Percentiles rank a stretch among this genome's conserved stretches.
These are phyloP conservation scores for Chanos chanos DNA, from an alignment of 2,797 vertebrate genomes.

Conservation along the genomic window DNA sequence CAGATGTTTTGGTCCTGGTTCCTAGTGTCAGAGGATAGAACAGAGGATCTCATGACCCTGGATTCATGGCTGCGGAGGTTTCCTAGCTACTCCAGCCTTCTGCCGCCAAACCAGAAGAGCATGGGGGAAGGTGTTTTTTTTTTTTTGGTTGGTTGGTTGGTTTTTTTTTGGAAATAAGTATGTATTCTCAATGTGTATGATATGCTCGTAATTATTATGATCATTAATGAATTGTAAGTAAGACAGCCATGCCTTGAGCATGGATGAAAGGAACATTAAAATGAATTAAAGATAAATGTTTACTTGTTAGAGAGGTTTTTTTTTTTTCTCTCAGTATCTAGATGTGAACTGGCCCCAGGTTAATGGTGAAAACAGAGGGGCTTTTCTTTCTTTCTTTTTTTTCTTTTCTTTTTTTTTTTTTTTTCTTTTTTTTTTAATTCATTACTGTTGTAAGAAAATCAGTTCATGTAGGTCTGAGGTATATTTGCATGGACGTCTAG, in stretches of 20 bases:
- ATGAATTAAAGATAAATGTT: conserved; percentile 53
- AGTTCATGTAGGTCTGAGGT: neutral
- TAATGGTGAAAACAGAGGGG: too few species aligned
- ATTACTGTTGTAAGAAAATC: conserved; percentile 56
- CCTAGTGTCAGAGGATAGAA: too few species aligned
- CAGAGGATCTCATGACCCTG: too few species aligned
- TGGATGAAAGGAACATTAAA: conserved; percentile 15
- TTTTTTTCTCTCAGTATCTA: conserved; percentile 66
- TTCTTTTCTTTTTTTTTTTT: too few species aligned
- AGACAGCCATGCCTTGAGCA: conserved; percentile 34
- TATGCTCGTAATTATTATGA: conserved; percentile 40
- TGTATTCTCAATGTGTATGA: conserved; percentile 37
- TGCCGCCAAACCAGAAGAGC: too few species aligned
- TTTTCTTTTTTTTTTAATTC: too few species aligned
- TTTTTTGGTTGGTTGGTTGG: neutral
- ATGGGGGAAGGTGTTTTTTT: conserved; percentile 16
- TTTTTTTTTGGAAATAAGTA: conserved; percentile 1
- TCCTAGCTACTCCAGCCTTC: too few species aligned
- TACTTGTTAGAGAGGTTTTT: conserved; percentile 68
- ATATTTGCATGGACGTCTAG: conserved; percentile 34
- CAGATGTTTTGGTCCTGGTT: too few species aligned
- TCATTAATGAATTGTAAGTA: conserved; percentile 51
- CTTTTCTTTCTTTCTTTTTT: too few species aligned
- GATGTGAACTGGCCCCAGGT: conserved; percentile 68
- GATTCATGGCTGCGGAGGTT: too few species aligned